These are phyloP conservation scores for Lumbricus terrestris DNA, from an alignment of 2,888 invertebrate genomes.

Conservation along the genomic window DNA sequence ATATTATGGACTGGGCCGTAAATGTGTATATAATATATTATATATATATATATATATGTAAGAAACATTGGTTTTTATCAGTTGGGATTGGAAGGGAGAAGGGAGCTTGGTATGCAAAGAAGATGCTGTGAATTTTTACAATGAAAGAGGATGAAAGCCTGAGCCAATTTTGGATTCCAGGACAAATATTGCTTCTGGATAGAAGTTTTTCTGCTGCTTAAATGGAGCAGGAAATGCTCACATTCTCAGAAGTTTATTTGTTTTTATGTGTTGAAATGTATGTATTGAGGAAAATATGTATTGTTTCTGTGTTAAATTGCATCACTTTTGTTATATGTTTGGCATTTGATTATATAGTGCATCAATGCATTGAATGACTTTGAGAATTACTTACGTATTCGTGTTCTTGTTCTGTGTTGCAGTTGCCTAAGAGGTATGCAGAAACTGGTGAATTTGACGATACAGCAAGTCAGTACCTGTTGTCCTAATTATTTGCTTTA, in stretches of 20 bases:
- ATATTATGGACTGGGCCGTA: neutral
- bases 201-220: neutral
- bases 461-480: neutral
- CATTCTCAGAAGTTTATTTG: neutral
- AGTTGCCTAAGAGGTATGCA: slow-evolving; percentile 11
- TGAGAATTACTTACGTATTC: neutral
- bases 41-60: no score
- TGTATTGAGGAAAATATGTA: neutral
- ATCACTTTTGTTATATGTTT: neutral
- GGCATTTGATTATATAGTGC: neutral
- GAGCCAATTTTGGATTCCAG: neutral
- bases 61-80: neutral
- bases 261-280: neutral
- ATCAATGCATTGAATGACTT: neutral
- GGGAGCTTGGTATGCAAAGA: neutral
- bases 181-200: neutral
- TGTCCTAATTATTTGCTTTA: neutral
- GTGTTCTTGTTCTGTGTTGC: neutral
- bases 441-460: neutral
- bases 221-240: neutral
- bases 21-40: no score
- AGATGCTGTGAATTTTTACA: neutral
- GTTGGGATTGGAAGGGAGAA: neutral
- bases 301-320: neutral
- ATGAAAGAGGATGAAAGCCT: neutral